Evolutionary conservation across 2,797 vertebrate species (phyloP), one percentile per base, ranked within the genome.

Genomic region (Tangara arthus): DNA sequence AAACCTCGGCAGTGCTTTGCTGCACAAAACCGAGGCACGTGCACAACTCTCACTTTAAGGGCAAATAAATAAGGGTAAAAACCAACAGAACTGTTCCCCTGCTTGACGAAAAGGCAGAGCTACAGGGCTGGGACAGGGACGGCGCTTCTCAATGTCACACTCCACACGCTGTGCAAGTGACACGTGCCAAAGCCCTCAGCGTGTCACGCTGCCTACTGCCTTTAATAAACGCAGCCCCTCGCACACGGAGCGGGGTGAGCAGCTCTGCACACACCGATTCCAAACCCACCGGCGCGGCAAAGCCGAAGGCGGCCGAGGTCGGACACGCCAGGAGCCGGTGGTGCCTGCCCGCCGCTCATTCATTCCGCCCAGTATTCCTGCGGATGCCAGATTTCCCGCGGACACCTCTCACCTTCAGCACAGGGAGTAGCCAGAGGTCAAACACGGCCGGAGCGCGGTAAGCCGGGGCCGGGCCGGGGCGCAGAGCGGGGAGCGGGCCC

Each of bases 81-180:
- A 24, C 2, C 34, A 55, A 37, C 2, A 2, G 46, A 53, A 12
- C 22, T 15, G 44, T 8, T 47, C 7, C 22, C 20, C 8, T 37
- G 1, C 6, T 35, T 26, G 26, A 71, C 17, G 15, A 27, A 41
- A 27, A 44, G 12, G 9, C 44, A 77, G 71, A 57, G 26, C 32
- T 28, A 21, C 71, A 41, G 41, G 30, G 68, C 4, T 35, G 53
- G 44, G 60, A 63, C 35, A 56, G 2, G 3, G 30, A 15, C 2
- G 1, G 47, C 61, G 34, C 37, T 50, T 42, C 86, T 92, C 91
- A 89, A 89, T 82, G 87, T 94, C 95, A 90, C 79, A 59, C 53
- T 10, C 39, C 6, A 1, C 72, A 57, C 39, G 1, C 56, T 3
- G 61, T 34, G 15, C 27, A 6, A 24, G 26, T 3, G 47, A 49